Conservation (phyloP, 2,797 vertebrate species). For the Aeoliscus strigatus region DNA sequence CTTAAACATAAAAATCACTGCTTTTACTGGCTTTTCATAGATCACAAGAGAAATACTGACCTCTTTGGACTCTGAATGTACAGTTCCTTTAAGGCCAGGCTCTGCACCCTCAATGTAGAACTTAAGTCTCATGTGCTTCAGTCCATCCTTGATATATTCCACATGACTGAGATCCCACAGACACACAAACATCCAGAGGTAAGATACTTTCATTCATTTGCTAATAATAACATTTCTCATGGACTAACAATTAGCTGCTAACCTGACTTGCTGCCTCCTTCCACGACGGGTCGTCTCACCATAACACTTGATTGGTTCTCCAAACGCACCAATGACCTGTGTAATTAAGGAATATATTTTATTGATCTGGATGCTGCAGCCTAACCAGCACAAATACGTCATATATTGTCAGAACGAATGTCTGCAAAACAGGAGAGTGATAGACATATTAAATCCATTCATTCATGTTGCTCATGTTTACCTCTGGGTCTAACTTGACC, state of each 20-base stretch:
- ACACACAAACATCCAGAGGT: too few relatives aligned
- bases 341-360: too few relatives aligned
- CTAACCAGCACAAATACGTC: too few relatives aligned
- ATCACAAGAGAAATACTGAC: constrained; percentile 50
- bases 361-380: too few relatives aligned
- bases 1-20: too few relatives aligned
- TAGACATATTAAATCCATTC: too few relatives aligned
- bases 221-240: background rate
- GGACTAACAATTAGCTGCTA: constrained; percentile 19
- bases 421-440: too few relatives aligned
- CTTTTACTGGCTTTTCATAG: too few relatives aligned
- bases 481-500: constrained; percentile 88
- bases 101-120: constrained; percentile 95
- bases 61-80: constrained; percentile 89
- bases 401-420: too few relatives aligned
- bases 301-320: constrained; percentile 89
- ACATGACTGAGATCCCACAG: constrained; percentile 81
- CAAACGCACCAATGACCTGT: constrained; percentile 87
- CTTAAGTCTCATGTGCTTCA: constrained; percentile 85
- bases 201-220: too few relatives aligned
- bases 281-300: constrained; percentile 87
- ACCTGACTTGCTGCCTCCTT: constrained; percentile 91
- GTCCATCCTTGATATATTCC: constrained; percentile 84
- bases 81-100: constrained; percentile 84
- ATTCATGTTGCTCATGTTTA: constrained; percentile 62